Base-by-base conservation (phyloP, 2,888 invertebrate species). In the Ichneumoninae sp. region DNA sequence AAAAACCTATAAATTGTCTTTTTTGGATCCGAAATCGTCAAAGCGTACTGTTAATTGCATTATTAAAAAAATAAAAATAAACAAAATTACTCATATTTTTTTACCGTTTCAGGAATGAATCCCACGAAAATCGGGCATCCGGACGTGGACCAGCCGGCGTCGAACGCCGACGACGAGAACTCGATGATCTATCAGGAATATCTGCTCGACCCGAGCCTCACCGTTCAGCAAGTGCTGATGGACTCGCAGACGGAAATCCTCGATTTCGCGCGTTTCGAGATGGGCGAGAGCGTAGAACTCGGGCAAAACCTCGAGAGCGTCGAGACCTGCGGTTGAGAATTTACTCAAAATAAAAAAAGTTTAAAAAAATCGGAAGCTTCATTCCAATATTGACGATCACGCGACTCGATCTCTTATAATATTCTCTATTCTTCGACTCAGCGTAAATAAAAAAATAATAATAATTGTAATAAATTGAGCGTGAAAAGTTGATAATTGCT, bases 111-210 rank as follows among this genome's bases (percentile, higher is more conserved):
- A 95, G 95, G 98, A 44, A 96, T 98, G 95, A 97, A 97, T 89
- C 98, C 98, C 0, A 93, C 91, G 52, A 97, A 96, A 94, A 95
- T 98, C 83, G 98, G 98, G 0, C 93, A 95, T 87, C 94, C 95
- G 86, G 94, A 94, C 19, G 89, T 90, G 5, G 97, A 97, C 91
- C 94, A 95, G 88, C 96, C 96, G 7, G 93, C 94, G 0, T 94
- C 95, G 86, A 95, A 96, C 88, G 92, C 95, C 68, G 97, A 98
- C 89, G 96, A 98, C 66, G 98, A 98, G 94, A 95, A 95, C 0
- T 96, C 96, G 89, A 95, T 99, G 85, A 96, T 98, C 82, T 96
- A 96, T 93, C 99, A 99, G 93, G 98, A 98, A 90, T 98, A 97
- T 93, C 94, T 99, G 54, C 93, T 98, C 30, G 97, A 99, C 92